These are phyloP conservation scores for Lagenorhynchus albirostris DNA, from an alignment of 2,113 vertebrate species.

Conservation along the genomic window DNA sequence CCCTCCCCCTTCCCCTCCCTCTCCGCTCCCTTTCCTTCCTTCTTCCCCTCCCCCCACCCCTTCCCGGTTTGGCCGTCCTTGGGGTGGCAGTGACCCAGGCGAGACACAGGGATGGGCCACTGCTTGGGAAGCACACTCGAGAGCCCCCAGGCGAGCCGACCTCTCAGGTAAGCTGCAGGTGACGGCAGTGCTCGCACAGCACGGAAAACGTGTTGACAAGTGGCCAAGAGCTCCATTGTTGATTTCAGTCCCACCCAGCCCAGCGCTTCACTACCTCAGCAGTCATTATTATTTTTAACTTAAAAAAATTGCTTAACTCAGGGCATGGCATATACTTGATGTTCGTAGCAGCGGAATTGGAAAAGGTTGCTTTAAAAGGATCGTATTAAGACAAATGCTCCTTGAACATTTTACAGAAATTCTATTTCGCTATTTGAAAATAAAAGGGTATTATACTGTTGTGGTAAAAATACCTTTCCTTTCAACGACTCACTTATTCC, in stretches of 20 bases:
- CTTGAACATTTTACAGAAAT: slow-evolving; percentile 30
- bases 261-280: neutral
- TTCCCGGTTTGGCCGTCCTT: neutral
- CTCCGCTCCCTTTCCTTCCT: rapidly evolving
- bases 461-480: neutral
- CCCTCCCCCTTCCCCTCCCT: neutral
- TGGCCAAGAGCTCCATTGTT: neutral
- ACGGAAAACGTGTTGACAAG: neutral
- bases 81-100: slow-evolving; percentile 8
- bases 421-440: slow-evolving; percentile 38
- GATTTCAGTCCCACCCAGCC: neutral
- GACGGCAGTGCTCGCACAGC: neutral
- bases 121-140: neutral
- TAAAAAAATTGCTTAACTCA: neutral
- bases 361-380: slow-evolving; percentile 46
- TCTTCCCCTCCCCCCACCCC: neutral
- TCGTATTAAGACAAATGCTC: slow-evolving; percentile 25
- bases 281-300: neutral
- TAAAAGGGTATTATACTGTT: neutral
- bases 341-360: neutral
- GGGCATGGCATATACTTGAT: neutral
- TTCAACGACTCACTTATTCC: neutral
- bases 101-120: neutral
- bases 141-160: neutral
- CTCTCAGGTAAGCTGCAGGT: neutral